These are phyloP conservation scores for Ophonus ardosiacus DNA, from an alignment of 2,888 invertebrate genomes.

Conservation along the genomic window DNA sequence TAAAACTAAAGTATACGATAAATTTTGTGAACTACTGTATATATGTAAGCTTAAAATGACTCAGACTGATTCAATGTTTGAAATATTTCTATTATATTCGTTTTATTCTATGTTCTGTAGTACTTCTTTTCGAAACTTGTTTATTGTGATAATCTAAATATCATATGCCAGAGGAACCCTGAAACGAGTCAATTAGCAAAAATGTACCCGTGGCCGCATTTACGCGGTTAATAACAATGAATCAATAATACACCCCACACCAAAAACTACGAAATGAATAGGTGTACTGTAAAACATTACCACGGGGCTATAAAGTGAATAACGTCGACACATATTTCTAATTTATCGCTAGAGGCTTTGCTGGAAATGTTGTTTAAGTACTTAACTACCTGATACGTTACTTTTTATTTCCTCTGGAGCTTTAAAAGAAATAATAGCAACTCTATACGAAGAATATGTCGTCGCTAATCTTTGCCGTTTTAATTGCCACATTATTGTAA, in stretches of 20 bases:
- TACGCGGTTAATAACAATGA: conserved; percentile 6
- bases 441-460: neutral
- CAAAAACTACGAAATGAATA: conserved; percentile 39
- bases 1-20: too few relatives aligned
- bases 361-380: conserved; percentile 33
- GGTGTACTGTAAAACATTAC: conserved; percentile 13
- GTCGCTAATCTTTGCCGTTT: neutral
- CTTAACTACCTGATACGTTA: conserved; percentile 19
- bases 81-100: too few relatives aligned
- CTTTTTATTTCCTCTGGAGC: conserved; percentile 38
- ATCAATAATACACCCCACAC: neutral
- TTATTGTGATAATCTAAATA: too few relatives aligned
- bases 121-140: too few relatives aligned
- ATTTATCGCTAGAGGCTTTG: conserved; percentile 30
- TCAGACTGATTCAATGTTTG: too few relatives aligned
- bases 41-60: too few relatives aligned
- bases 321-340: conserved; percentile 34
- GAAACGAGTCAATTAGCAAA: too few relatives aligned
- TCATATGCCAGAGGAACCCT: too few relatives aligned
- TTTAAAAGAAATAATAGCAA: conserved; percentile 8
- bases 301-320: conserved; percentile 5
- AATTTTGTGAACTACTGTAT: too few relatives aligned
- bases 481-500: neutral
- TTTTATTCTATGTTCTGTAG: too few relatives aligned
- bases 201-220: neutral